A percentile compares a stretch with the other conserved stretches of the same genome.
Conservation (phyloP, 2,888 invertebrate genomes). For the Lucinisca nassula region DNA sequence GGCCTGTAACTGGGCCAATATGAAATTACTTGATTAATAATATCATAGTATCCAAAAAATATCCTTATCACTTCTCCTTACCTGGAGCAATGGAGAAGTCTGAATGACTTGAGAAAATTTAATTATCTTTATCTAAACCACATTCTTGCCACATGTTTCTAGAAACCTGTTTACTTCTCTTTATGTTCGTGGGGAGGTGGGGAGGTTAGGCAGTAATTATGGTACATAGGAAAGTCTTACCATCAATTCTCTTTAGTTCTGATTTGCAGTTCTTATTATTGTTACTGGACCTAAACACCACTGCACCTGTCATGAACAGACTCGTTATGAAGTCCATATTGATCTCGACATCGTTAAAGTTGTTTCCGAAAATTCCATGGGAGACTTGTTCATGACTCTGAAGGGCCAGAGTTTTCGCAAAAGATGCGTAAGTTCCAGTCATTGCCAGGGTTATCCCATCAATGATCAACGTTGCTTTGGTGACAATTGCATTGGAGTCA, state of each 20-base stretch:
- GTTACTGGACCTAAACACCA: conserved; percentile 37
- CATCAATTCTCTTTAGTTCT: conserved; percentile 53
- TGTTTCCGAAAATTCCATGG: conserved; percentile 32
- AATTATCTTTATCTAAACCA: no score
- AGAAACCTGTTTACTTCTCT: no score
- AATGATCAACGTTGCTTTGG: conserved; percentile 11
- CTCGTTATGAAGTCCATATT: conserved; percentile 35
- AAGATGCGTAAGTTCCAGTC: conserved; percentile 39
- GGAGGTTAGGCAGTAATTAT: no score
- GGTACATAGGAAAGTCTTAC: no score
- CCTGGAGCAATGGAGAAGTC: no score
- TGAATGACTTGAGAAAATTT: no score
- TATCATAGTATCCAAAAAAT: no score
- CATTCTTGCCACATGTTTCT: no score
- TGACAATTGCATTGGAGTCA: conserved; percentile 1
- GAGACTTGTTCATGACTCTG: conserved; percentile 9
- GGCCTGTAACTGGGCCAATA: no score
- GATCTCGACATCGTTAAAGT: conserved; percentile 33
- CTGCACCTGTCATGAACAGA: conserved; percentile 47
- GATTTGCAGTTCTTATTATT: conserved; percentile 46
- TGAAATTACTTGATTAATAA: no score
- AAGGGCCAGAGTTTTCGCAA: conserved; percentile 26
- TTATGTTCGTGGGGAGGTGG: no score
- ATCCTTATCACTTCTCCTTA: no score
- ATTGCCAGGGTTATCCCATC: background rate